Evolutionary conservation across 2,113 vertebrate genomes (phyloP).

Genomic region (Pampusana beccarii): DNA sequence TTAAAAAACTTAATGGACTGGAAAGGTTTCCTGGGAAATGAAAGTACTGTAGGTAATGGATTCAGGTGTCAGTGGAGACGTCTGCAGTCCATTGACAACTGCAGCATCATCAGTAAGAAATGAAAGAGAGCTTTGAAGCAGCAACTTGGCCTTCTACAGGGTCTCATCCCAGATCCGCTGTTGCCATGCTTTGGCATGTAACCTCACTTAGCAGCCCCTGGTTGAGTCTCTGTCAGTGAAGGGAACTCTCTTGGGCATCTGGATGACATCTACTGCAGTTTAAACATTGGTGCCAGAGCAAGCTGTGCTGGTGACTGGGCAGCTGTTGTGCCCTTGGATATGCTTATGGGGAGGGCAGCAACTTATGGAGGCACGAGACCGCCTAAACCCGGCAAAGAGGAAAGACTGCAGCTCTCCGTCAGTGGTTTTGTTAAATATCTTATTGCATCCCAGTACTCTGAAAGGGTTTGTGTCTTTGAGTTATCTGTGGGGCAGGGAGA

Average conservation of each 20-base stretch:
- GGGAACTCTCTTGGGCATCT: neutral
- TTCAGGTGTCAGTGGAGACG: neutral
- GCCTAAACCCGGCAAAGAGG: neutral
- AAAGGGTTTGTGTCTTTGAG: neutral
- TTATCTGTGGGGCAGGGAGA: neutral
- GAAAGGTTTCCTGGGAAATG: slow-evolving; percentile 4
- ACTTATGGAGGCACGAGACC: neutral
- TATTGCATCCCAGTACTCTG: neutral
- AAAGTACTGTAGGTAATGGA: neutral
- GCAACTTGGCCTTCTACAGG: neutral
- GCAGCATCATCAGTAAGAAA: neutral
- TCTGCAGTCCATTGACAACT: neutral
- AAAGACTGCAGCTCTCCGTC: neutral
- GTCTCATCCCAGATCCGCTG: neutral
- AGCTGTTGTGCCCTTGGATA: neutral
- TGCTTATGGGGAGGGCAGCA: neutral
- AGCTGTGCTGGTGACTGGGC: neutral
- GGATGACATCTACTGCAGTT: neutral
- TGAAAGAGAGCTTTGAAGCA: neutral
- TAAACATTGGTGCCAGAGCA: neutral
- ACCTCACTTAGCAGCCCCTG: neutral
- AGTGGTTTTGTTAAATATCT: too few relatives aligned
- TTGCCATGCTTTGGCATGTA: neutral
- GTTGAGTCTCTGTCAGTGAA: neutral
- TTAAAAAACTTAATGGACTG: neutral